Evolutionary conservation across 2,888 invertebrate species (phyloP).

Genomic region (Nasonia oneida): DNA sequence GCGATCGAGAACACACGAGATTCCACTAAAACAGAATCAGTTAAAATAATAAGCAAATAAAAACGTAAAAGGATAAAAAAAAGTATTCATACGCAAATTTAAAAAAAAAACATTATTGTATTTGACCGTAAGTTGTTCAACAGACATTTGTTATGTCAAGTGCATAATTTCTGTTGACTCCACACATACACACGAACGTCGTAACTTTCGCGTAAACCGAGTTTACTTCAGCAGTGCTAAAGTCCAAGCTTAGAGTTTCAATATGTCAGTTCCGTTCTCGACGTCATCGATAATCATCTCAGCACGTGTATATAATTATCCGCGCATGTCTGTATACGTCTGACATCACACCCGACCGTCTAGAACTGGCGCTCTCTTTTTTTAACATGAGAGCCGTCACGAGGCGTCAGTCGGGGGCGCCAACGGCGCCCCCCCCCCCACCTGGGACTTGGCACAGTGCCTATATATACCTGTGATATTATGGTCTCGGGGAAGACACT

Average conservation of each 20-base stretch:
- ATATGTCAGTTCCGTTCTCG: neutral
- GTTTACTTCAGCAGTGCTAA: neutral
- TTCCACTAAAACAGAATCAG: constrained; percentile 82
- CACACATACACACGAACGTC: neutral
- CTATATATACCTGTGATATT: constrained; percentile 80
- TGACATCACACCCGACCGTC: neutral
- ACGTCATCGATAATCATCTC: neutral
- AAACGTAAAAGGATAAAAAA: constrained; percentile 1
- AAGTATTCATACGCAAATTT: neutral
- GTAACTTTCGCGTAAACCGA: neutral
- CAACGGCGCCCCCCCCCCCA: neutral
- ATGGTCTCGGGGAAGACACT: constrained; percentile 87
- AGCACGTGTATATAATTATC: neutral
- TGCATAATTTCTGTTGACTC: neutral
- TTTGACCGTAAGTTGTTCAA: neutral
- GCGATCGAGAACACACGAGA: constrained; percentile 85
- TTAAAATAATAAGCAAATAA: constrained; percentile 40
- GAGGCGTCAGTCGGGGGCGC: neutral
- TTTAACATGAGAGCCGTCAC: no score
- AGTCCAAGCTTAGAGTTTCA: neutral
- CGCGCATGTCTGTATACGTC: neutral
- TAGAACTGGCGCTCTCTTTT: neutral
- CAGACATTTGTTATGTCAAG: no score
- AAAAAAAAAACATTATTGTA: neutral
- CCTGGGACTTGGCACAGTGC: neutral